phyloP scores from a whole-genome alignment of 2,113 vertebrate species.

The Perca schrenkii region DNA sequence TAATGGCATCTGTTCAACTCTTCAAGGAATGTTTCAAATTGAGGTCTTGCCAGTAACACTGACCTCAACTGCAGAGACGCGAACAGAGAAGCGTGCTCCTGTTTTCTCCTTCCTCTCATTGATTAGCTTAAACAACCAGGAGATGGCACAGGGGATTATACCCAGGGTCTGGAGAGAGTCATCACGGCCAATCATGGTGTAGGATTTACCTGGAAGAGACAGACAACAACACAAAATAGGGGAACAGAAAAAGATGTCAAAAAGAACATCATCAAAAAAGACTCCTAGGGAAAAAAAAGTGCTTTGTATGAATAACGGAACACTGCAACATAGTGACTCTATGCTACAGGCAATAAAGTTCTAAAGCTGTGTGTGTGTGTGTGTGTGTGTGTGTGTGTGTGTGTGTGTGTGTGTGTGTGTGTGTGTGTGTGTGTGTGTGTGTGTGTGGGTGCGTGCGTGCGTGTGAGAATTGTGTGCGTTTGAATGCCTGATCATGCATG shows the following conservation, averaged over 20 bases:
- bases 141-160: constrained; percentile 98
- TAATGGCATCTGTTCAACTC: background rate
- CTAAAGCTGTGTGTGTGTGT: background rate
- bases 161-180: constrained; percentile 97
- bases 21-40: constrained; percentile 6
- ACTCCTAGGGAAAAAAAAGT: background rate
- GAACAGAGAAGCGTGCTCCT: constrained; percentile 96
- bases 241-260: constrained; percentile 11
- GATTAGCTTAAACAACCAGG: constrained; percentile 99
- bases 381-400: background rate
- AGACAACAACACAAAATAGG: constrained; percentile 18
- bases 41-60: constrained; percentile 40
- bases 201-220: constrained; percentile 91
- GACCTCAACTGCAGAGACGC: constrained; percentile 97
- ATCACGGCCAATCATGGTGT: constrained; percentile 97
- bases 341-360: no score
- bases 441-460: constrained; percentile 9
- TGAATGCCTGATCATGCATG: constrained; percentile 12
- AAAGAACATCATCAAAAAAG: constrained; percentile 33
- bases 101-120: constrained; percentile 98
- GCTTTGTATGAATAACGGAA: background rate
- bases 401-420: constrained; percentile 7
- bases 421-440: background rate
- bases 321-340: no score
- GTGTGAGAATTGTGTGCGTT: background rate